phyloP scores from a whole-genome alignment of 2,888 invertebrate genomes.

The Lomographa bimaculata region DNA sequence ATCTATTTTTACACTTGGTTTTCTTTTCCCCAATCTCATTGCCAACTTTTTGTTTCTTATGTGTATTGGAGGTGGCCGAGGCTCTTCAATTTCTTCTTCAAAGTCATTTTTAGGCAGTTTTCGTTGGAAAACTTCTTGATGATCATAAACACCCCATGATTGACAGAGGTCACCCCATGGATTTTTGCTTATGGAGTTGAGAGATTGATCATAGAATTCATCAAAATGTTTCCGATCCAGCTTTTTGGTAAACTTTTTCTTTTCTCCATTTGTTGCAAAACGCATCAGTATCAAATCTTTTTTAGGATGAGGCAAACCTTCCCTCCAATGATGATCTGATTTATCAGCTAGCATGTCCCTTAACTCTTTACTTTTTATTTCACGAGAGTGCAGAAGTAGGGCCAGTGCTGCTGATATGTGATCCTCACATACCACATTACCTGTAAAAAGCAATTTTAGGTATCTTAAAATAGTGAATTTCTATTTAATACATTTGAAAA shows the following conservation, averaged over 20 bases:
- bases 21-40: constrained; percentile 66
- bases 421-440: constrained; percentile 87
- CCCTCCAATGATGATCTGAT: constrained; percentile 90
- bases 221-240: constrained; percentile 41
- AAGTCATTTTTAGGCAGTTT: constrained; percentile 56
- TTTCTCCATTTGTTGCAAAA: constrained; percentile 90
- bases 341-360: constrained; percentile 61
- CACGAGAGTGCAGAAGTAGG: constrained; percentile 80
- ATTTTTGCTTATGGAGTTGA: constrained; percentile 79
- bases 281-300: constrained; percentile 88
- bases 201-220: constrained; percentile 50
- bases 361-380: constrained; percentile 66
- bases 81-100: constrained; percentile 49
- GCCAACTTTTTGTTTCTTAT: constrained; percentile 67
- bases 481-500: too few relatives aligned
- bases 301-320: constrained; percentile 86
- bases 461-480: neutral
- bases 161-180: constrained; percentile 89
- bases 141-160: constrained; percentile 87
- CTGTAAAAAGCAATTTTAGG: constrained; percentile 55
- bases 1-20: constrained; percentile 44
- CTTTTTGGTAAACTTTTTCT: constrained; percentile 84
- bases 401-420: constrained; percentile 84
- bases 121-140: constrained; percentile 79
- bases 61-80: constrained; percentile 44